Percentiles rank a stretch among this genome's conserved stretches.
These are phyloP conservation scores for Anhinga rufa DNA, from an alignment of 2,113 vertebrate genomes.

Conservation along the genomic window DNA sequence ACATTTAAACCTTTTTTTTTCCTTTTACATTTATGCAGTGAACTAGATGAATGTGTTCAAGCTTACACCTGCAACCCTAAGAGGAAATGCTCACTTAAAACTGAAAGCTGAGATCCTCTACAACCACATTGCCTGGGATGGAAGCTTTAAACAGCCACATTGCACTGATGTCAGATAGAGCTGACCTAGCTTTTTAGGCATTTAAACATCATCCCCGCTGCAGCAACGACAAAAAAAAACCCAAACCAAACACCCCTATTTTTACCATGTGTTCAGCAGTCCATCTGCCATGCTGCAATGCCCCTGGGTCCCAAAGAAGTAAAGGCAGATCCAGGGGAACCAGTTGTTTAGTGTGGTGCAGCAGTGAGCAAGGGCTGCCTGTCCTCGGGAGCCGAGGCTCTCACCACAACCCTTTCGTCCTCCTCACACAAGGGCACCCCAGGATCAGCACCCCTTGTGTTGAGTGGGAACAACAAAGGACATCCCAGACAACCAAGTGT, in stretches of 20 bases:
- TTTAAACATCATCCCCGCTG: not conserved
- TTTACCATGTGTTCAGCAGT: not conserved
- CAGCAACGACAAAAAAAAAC: not conserved
- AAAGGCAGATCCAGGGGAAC: not conserved
- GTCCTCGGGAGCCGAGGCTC: not conserved
- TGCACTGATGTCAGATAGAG: not conserved
- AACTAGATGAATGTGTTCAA: not conserved
- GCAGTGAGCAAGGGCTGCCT: not conserved
- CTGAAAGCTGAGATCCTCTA: not conserved
- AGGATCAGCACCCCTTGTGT: not conserved
- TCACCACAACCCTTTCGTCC: accelerated
- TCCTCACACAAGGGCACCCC: not conserved
- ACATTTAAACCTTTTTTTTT: not conserved
- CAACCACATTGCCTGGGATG: not conserved
- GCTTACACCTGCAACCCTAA: not conserved
- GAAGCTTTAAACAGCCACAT: not conserved
- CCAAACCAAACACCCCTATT: not conserved
- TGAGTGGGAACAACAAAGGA: not conserved
- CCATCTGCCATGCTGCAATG: not conserved
- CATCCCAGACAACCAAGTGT: not conserved
- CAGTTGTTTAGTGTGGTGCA: not conserved
- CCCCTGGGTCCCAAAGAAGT: not conserved
- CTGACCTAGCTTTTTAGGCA: not conserved
- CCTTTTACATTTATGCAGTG: not conserved
- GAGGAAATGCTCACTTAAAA: not conserved